phyloP scores from a whole-genome alignment of 2,888 invertebrate genomes.

The Eurytoma adleriae region DNA sequence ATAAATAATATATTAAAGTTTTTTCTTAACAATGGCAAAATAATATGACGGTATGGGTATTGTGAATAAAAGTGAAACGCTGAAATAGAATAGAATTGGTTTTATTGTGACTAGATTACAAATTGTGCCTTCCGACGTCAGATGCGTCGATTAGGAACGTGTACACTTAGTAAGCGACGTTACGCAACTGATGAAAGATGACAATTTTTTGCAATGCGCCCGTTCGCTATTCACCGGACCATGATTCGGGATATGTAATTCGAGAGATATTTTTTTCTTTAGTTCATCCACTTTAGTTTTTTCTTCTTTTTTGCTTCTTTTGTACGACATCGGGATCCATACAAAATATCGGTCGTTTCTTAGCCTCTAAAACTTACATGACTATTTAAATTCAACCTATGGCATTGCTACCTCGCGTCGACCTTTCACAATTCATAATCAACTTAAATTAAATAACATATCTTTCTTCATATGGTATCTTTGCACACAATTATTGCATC shows the following conservation, averaged over 20 bases:
- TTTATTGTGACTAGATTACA: slow-evolving; percentile 77
- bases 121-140: slow-evolving; percentile 73
- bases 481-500: slow-evolving; percentile 43
- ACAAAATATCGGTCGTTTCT: slow-evolving; percentile 74
- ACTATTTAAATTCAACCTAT: slow-evolving; percentile 67
- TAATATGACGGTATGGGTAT: neutral
- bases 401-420: slow-evolving; percentile 57
- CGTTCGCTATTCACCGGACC: slow-evolving; percentile 56
- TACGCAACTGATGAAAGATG: slow-evolving; percentile 35
- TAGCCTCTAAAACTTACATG: slow-evolving; percentile 61
- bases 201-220: slow-evolving; percentile 51
- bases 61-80: neutral
- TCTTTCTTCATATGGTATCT: neutral
- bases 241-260: slow-evolving; percentile 70
- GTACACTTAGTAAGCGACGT: slow-evolving; percentile 69
- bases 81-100: slow-evolving; percentile 74
- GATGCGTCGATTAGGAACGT: slow-evolving; percentile 73
- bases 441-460: slow-evolving; percentile 16
- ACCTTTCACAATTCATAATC: slow-evolving; percentile 41
- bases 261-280: slow-evolving; percentile 63
- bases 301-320: slow-evolving; percentile 55
- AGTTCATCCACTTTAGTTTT: slow-evolving; percentile 12
- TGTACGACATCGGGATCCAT: slow-evolving; percentile 74
- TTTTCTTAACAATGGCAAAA: neutral
- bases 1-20: too few species aligned